Conservation (phyloP, 1,140 invertebrate genomes). For the Ceratina japonica region DNA sequence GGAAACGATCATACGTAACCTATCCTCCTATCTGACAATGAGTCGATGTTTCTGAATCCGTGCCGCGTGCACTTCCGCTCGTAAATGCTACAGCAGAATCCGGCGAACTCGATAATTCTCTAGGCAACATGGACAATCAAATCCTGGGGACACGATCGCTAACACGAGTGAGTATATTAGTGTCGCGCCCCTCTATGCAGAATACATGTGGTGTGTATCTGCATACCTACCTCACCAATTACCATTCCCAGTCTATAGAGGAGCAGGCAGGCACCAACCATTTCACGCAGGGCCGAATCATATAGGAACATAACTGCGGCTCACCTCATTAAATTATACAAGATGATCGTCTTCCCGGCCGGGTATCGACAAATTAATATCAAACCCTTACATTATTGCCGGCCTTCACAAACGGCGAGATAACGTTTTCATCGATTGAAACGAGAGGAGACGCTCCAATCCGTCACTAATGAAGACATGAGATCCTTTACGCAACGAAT, state of each 20-base stretch:
- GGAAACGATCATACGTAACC: neutral
- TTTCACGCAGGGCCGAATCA: slow-evolving; percentile 60
- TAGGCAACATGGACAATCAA: slow-evolving; percentile 71
- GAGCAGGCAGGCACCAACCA: slow-evolving; percentile 36
- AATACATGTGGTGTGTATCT: slow-evolving; percentile 69
- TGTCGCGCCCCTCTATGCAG: slow-evolving; percentile 50
- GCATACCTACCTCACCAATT: slow-evolving; percentile 71
- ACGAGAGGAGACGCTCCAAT: too few species aligned
- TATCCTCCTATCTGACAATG: slow-evolving; percentile 40
- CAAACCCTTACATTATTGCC: neutral
- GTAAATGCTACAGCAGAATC: slow-evolving; percentile 62
- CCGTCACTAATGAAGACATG: too few species aligned
- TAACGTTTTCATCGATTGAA: neutral
- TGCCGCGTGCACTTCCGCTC: slow-evolving; percentile 54
- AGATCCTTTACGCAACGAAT: too few species aligned
- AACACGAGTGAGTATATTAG: slow-evolving; percentile 72
- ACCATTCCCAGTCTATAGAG: slow-evolving; percentile 64
- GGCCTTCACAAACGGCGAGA: neutral
- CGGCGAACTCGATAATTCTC: slow-evolving; percentile 69
- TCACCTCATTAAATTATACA: slow-evolving; percentile 63
- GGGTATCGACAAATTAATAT: slow-evolving; percentile 33
- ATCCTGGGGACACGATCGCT: slow-evolving; percentile 71
- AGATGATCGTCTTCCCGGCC: slow-evolving; percentile 25
- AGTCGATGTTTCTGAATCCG: slow-evolving; percentile 56
- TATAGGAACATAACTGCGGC: slow-evolving; percentile 56